These are phyloP conservation scores for Cydia splendana DNA, from an alignment of 1,140 invertebrate species.

Conservation along the genomic window DNA sequence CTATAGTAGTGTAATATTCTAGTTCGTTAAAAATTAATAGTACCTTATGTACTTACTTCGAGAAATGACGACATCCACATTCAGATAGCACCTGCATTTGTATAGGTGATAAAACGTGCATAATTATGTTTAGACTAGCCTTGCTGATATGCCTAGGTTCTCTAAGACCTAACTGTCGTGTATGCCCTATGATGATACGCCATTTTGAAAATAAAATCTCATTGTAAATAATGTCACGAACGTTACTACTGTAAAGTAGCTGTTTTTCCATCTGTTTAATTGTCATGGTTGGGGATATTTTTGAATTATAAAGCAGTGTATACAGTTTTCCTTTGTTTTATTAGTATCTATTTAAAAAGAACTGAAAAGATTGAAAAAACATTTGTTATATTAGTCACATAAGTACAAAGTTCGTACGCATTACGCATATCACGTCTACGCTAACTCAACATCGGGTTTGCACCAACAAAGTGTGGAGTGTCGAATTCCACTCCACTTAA, in stretches of 20 bases:
- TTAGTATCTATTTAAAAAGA: too few species aligned
- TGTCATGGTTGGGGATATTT: not conserved
- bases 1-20: too few species aligned
- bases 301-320: not conserved
- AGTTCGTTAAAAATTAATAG: too few species aligned
- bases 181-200: not conserved
- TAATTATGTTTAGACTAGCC: not conserved
- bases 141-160: not conserved
- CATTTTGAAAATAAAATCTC: not conserved
- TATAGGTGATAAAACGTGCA: slow-evolving; percentile 8
- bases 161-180: not conserved
- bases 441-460: too few species aligned
- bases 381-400: too few species aligned
- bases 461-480: too few species aligned
- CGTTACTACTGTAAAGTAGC: not conserved
- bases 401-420: too few species aligned
- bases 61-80: not conserved
- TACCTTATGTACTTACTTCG: too few species aligned
- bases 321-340: too few species aligned
- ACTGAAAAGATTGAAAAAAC: too few species aligned
- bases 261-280: not conserved
- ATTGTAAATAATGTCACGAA: slow-evolving; percentile 1
- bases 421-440: too few species aligned
- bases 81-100: not conserved
- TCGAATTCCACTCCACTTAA: too few species aligned